A percentile compares a stretch with the other conserved stretches of the same genome.
These are phyloP conservation scores for Phenganax subtilis DNA, from an alignment of 92 coral and sea anemone species.

Conservation along the genomic window DNA sequence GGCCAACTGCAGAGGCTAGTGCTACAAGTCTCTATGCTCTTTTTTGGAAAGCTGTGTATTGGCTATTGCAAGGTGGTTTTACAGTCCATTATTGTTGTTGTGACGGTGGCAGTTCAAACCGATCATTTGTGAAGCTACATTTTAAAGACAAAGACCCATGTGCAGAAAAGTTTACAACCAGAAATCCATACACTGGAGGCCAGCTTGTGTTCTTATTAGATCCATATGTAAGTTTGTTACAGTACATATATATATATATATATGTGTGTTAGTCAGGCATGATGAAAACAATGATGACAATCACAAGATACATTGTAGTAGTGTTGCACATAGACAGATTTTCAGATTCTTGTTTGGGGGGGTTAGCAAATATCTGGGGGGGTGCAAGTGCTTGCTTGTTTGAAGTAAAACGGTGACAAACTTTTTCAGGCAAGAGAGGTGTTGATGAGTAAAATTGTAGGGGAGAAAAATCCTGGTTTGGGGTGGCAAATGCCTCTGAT, in stretches of 20 bases:
- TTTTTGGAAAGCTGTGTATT: slow-evolving; percentile 50
- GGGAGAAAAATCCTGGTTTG: too few relatives aligned
- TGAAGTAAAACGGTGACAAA: too few relatives aligned
- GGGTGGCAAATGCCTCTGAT: too few relatives aligned
- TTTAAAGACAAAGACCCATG: slow-evolving; percentile 44
- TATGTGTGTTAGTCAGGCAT: too few relatives aligned
- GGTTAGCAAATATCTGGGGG: too few relatives aligned
- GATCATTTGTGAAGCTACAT: slow-evolving; percentile 48
- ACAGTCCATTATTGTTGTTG: slow-evolving; percentile 42
- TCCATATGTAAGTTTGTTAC: slow-evolving; percentile 40
- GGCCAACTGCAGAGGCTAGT: slow-evolving; percentile 49
- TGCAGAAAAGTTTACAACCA: slow-evolving; percentile 40
- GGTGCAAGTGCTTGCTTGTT: too few relatives aligned
- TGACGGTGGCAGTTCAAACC: slow-evolving; percentile 52
- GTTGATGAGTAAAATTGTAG: too few relatives aligned
- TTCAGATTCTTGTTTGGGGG: too few relatives aligned
- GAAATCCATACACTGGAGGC: slow-evolving; percentile 44
- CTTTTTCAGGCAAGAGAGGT: too few relatives aligned
- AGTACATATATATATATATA: background rate
- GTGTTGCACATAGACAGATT: too few relatives aligned
- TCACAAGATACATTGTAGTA: too few relatives aligned
- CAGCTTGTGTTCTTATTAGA: slow-evolving; percentile 44
- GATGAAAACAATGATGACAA: too few relatives aligned
- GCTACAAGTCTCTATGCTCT: slow-evolving; percentile 28
- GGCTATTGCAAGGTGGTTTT: slow-evolving; percentile 37